A percentile compares a stretch with the other conserved stretches of the same genome.
Evolutionary conservation across 2,888 invertebrate genomes (phyloP).

Genomic region (Scelioninae gen. 2): DNA sequence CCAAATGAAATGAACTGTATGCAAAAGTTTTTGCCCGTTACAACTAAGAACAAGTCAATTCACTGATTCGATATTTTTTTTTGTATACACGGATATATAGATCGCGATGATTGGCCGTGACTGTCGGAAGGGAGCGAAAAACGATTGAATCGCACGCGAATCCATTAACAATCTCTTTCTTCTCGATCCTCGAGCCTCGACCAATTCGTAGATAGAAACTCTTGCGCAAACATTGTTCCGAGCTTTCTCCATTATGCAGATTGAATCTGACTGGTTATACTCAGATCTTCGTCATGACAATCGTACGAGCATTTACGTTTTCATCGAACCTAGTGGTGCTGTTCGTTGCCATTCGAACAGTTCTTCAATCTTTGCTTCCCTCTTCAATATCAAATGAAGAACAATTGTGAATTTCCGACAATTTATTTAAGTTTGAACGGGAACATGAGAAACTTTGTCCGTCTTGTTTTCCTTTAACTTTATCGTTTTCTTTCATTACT

Average conservation of each 20-base stretch:
- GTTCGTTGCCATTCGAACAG: conserved; percentile 60
- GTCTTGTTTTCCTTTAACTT: conserved; percentile 32
- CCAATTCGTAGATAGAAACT: conserved; percentile 61
- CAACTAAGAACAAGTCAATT: too few relatives aligned
- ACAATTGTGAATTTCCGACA: conserved; percentile 56
- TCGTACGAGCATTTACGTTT: conserved; percentile 61
- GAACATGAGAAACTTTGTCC: conserved; percentile 45
- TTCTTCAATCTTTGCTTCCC: conserved; percentile 58
- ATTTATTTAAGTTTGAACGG: conserved; percentile 50
- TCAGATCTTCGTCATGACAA: conserved; percentile 57
- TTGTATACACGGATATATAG: conserved; percentile 31
- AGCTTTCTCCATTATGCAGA: conserved; percentile 74
- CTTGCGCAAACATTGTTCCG: conserved; percentile 73
- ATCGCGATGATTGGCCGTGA: conserved; percentile 30
- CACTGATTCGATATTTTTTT: too few relatives aligned
- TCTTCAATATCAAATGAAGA: conserved; percentile 59
- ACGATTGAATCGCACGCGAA: conserved; percentile 63
- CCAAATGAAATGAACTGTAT: conserved; percentile 7
- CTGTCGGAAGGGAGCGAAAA: conserved; percentile 27
- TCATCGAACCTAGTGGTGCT: conserved; percentile 62
- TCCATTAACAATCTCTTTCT: conserved; percentile 73
- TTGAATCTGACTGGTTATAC: conserved; percentile 71
- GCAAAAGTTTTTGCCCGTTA: too few relatives aligned
- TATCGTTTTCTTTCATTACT: conserved; percentile 11
- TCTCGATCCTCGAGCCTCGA: conserved; percentile 50